Base-by-base conservation (phyloP, 2,888 invertebrate genomes). In the Phanerotoma sp. region DNA sequence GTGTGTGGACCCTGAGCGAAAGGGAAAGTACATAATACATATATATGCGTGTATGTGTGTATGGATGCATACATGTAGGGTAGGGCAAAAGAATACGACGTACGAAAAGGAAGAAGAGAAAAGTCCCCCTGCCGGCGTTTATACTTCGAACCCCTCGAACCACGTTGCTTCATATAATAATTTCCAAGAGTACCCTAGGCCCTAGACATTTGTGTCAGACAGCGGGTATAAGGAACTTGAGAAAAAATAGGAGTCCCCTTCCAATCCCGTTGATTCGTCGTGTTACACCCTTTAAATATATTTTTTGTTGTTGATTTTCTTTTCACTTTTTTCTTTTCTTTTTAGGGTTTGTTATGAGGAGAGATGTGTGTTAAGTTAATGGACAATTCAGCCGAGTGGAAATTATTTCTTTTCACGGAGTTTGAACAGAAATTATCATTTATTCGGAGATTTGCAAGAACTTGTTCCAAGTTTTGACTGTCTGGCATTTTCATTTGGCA, bases 151-250 rank as follows among this genome's bases (percentile, higher is more conserved):
- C 53, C 59, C 54, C 57, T 51, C 55, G 58, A 54, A 20, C 49
- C 49, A 41, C 46, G 57, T 55, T 44, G 54, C 56, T 56, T 48
- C 58, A 57, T 60, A 63, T 66, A 65, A 66, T 67, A 69, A 68
- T 69, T 67, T 67, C 54, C 60, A 65, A 61, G 63, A 62, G 59
- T 65, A 65, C 53, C 56, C 63, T 59, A 63, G 62, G 59, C 62
- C 61, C 65, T 58, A 61, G 56, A 61, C 61, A 56, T 63, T 60
- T 53, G 60, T 32, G 54, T 54, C 61, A 61, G 55, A 56, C 57
- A 61, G 41, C 30, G 40, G 20, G 16, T 35, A 35, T 38, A 38
- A 38, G 16, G 20, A 18, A 18, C 20, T 38, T 16, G 20, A 48
- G 48, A 62, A 50, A 35, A 42, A 28, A 25, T 37, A 30, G 44